Evolutionary conservation across 2,113 vertebrate species (phyloP).

Genomic region (Acanthisitta chloris): DNA sequence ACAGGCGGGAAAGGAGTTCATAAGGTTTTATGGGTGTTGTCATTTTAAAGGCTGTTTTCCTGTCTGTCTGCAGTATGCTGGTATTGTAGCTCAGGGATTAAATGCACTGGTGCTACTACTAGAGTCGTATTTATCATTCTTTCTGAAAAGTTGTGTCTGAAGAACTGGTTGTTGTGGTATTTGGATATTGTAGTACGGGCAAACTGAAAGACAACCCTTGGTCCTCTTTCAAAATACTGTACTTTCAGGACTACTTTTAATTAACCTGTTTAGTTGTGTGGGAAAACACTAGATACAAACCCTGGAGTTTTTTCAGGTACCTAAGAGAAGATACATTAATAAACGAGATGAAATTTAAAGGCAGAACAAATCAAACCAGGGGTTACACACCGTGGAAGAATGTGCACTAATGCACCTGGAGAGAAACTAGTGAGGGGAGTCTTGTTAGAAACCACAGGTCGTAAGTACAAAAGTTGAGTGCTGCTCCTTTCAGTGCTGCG

Average conservation of each 20-base stretch:
- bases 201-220: background rate
- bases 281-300: background rate
- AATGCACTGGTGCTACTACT: background rate
- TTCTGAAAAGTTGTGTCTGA: background rate
- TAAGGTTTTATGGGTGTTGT: background rate
- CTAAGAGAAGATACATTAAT: background rate
- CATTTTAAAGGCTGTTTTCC: background rate
- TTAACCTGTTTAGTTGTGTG: background rate
- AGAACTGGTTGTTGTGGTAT: background rate
- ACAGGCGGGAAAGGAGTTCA: background rate
- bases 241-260: background rate
- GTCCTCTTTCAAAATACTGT: background rate
- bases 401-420: background rate
- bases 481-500: background rate
- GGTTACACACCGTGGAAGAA: background rate
- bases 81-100: background rate
- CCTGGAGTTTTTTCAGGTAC: background rate
- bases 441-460: background rate
- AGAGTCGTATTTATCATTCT: background rate
- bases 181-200: background rate
- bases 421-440: background rate
- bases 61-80: background rate
- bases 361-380: background rate
- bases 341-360: background rate
- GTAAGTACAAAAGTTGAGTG: background rate